Conservation (phyloP, 2,113 vertebrate species). For the Ammodytes dubius region DNA sequence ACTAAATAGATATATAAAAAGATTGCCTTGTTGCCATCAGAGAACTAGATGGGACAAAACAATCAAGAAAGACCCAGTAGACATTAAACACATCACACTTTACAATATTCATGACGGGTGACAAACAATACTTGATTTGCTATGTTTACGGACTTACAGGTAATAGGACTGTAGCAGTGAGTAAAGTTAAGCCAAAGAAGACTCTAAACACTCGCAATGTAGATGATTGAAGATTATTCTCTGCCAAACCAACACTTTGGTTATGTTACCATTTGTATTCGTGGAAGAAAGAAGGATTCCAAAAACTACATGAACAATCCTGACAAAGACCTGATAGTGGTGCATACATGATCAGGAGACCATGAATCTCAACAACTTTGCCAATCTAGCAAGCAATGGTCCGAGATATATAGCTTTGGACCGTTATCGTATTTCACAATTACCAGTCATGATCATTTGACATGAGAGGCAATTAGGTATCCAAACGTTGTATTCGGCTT, state of each 20-base stretch:
- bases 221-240: not conserved
- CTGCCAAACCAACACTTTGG: not conserved
- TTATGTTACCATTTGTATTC: not conserved
- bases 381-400: not conserved
- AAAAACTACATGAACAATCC: not conserved
- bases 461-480: slow-evolving; percentile 30
- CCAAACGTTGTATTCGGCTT: slow-evolving; percentile 23
- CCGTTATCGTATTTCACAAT: not conserved
- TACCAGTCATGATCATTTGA: slow-evolving; percentile 2
- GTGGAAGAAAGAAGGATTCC: not conserved
- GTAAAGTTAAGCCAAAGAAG: not conserved
- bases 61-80: not conserved
- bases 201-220: not conserved
- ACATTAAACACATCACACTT: not conserved
- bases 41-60: not conserved
- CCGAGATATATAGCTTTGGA: not conserved
- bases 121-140: not conserved
- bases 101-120: not conserved
- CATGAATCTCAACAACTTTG: not conserved
- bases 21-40: not conserved
- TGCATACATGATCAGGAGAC: not conserved
- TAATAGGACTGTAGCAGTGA: not conserved
- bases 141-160: not conserved
- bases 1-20: not conserved
- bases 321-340: not conserved